These are phyloP conservation scores for Pecten maximus DNA, from an alignment of 2,888 invertebrate genomes.

Conservation along the genomic window DNA sequence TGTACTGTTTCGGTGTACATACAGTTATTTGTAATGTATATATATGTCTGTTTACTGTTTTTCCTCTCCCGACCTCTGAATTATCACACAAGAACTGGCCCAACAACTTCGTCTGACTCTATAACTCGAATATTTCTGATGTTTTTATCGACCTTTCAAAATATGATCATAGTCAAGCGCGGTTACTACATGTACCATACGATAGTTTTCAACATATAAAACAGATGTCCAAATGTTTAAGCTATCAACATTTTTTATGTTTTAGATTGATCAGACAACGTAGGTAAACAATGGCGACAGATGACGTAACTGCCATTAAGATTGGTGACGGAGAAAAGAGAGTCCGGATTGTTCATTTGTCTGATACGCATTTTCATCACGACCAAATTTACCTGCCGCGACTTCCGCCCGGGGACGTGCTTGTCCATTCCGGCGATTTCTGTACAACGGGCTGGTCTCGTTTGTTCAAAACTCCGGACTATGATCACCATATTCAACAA, in stretches of 20 bases:
- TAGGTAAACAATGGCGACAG: not conserved
- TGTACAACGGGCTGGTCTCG: conserved; percentile 53
- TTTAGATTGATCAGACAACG: not conserved
- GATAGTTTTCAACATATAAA: too few species aligned
- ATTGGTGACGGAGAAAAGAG: conserved; percentile 35
- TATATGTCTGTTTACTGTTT: too few species aligned
- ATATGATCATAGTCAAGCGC: too few species aligned
- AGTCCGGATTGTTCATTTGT: conserved; percentile 76
- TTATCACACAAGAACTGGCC: too few species aligned
- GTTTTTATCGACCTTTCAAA: too few species aligned
- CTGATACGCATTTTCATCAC: conserved; percentile 76
- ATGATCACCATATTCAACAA: conserved; percentile 52
- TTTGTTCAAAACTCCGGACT: conserved; percentile 52
- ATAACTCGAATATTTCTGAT: too few species aligned
- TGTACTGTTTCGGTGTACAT: too few species aligned
- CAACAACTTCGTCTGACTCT: too few species aligned
- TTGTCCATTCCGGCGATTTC: conserved; percentile 79
- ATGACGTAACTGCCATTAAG: not conserved
- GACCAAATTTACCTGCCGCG: conserved; percentile 54
- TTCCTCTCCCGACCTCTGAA: too few species aligned
- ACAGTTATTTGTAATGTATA: too few species aligned
- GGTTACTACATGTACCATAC: too few species aligned
- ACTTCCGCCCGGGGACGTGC: conserved; percentile 77
- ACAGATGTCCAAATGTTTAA: too few species aligned
- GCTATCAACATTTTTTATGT: not conserved